These are phyloP conservation scores for Dinothrombium tinctorium DNA, from an alignment of 1,140 invertebrate species.

Conservation along the genomic window DNA sequence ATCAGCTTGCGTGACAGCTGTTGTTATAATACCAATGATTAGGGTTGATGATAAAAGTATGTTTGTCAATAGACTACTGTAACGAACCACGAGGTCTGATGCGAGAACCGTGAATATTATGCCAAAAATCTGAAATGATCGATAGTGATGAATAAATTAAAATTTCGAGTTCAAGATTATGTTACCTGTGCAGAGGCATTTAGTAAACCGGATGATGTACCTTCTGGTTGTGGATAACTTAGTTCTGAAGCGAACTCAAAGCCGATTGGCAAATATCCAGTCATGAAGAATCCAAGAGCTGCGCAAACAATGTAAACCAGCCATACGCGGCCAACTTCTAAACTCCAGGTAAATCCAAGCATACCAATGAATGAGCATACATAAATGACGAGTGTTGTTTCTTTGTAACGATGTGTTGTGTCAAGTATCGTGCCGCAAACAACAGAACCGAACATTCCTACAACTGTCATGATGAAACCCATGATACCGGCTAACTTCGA, in stretches of 20 bases:
- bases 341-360: slow-evolving; percentile 60
- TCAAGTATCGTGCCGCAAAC: slow-evolving; percentile 65
- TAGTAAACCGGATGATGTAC: slow-evolving; percentile 66
- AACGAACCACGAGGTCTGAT: neutral
- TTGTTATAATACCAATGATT: neutral
- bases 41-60: neutral
- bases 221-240: slow-evolving; percentile 79
- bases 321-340: slow-evolving; percentile 36
- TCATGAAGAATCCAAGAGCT: slow-evolving; percentile 82
- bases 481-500: slow-evolving; percentile 54
- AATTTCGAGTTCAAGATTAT: neutral
- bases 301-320: slow-evolving; percentile 53
- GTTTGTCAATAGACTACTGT: neutral
- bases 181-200: slow-evolving; percentile 47
- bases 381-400: slow-evolving; percentile 66
- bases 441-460: slow-evolving; percentile 69
- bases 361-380: slow-evolving; percentile 56
- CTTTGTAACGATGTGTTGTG: slow-evolving; percentile 53
- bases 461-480: slow-evolving; percentile 61
- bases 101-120: neutral
- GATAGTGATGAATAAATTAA: neutral
- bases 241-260: slow-evolving; percentile 86
- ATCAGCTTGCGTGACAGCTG: neutral
- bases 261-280: slow-evolving; percentile 74
- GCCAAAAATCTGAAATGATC: slow-evolving; percentile 14